Evolutionary conservation across 2,888 invertebrate genomes (phyloP).

Genomic region (Latrodectus hesperus): DNA sequence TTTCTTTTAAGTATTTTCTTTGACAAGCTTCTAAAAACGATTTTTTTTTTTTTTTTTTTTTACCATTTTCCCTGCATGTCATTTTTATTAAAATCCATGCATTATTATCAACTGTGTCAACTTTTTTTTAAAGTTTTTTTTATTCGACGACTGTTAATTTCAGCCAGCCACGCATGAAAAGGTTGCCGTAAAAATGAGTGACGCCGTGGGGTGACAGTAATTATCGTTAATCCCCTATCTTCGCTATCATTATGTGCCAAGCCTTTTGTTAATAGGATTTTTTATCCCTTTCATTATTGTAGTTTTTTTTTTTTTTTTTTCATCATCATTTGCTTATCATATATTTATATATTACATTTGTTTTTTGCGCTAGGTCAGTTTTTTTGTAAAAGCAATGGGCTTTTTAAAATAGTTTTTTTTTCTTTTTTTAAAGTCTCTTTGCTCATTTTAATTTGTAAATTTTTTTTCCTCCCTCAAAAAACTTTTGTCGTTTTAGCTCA

Average conservation of each 20-base stretch:
- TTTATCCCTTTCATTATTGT: constrained; percentile 63
- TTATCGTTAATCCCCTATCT: constrained; percentile 67
- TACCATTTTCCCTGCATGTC: constrained; percentile 49
- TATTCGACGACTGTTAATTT: constrained; percentile 51
- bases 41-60: background rate
- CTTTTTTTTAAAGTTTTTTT: constrained; percentile 20
- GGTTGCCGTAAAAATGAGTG: constrained; percentile 60
- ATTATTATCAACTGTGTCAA: constrained; percentile 69
- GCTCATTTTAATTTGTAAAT: too few relatives aligned
- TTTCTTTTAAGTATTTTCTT: background rate
- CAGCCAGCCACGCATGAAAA: constrained; percentile 24
- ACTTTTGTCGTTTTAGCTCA: constrained; percentile 35
- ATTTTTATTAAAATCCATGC: constrained; percentile 68
- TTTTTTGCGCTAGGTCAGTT: constrained; percentile 23
- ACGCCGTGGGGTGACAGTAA: constrained; percentile 66
- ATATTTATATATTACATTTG: background rate
- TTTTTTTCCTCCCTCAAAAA: constrained; percentile 10
- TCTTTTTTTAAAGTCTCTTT: background rate
- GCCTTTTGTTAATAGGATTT: constrained; percentile 65
- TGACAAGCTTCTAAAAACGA: constrained; percentile 4
- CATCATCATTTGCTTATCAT: constrained; percentile 4
- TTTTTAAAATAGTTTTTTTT: constrained; percentile 46
- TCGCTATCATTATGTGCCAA: constrained; percentile 64
- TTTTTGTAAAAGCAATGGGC: constrained; percentile 33
- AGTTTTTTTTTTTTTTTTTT: constrained; percentile 29